Evolutionary conservation across 92 coral and sea anemone genomes (phyloP).

Genomic region (Blastomussa wellsi): DNA sequence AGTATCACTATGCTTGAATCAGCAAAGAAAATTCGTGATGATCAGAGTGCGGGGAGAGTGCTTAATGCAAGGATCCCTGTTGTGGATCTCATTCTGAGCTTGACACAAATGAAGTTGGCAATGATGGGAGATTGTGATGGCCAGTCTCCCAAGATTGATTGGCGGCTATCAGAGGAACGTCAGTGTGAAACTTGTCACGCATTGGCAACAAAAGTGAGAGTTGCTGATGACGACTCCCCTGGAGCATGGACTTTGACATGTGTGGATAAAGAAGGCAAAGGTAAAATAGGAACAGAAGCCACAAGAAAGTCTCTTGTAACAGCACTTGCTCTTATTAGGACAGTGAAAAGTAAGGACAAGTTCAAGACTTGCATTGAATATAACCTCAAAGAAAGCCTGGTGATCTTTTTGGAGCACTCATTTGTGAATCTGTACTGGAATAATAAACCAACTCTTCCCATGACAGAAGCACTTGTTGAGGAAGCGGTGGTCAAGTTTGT

Average conservation of each 20-base stretch:
- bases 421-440: conserved; percentile 63
- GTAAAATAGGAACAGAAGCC: conserved; percentile 52
- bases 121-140: conserved; percentile 48
- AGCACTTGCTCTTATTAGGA: conserved; percentile 40
- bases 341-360: conserved; percentile 12
- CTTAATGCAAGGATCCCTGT: conserved; percentile 41
- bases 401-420: conserved; percentile 50
- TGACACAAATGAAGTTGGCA: conserved; percentile 49
- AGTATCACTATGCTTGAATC: conserved; percentile 62
- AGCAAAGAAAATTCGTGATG: conserved; percentile 30
- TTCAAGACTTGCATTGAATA: conserved; percentile 29
- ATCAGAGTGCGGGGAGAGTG: conserved; percentile 33
- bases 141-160: conserved; percentile 15
- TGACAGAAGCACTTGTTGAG: conserved; percentile 43
- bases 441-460: conserved; percentile 46
- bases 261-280: conserved; percentile 49
- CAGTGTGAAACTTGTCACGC: conserved; percentile 50
- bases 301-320: conserved; percentile 37
- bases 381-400: conserved; percentile 40
- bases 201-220: conserved; percentile 43
- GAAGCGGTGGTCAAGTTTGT: conserved; percentile 25
- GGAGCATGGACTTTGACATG: conserved; percentile 48
- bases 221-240: conserved; percentile 1
- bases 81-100: conserved; percentile 28
- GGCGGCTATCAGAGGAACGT: conserved; percentile 34